Evolutionary conservation across 2,888 invertebrate genomes (phyloP), one percentile per base, ranked within the genome.

Genomic region (Neocrepidodera transversa): DNA sequence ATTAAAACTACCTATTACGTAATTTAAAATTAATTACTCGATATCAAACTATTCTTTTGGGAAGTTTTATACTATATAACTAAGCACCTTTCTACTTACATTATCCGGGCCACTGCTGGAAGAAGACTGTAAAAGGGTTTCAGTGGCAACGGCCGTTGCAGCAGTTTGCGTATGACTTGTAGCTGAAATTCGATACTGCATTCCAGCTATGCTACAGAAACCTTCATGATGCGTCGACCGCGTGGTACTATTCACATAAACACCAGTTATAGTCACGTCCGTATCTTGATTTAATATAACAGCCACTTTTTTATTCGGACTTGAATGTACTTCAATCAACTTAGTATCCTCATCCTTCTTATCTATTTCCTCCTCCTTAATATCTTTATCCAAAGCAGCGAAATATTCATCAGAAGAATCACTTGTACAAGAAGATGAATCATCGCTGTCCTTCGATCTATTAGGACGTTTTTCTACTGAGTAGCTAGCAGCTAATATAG

Each of bases 401-500:
- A 75, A 84, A 82, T 70, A 74, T 58, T 64, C 75, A 65, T 72
- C 78, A n/a, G 83, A 85, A 35, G 83, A 84, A 45, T 86, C 85
- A 54, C 80, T 79, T 11, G 84, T 84, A 47, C 74, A 73, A 17
- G 66, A 67, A 6, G 53, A 58, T 8, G 26, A 73, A 54, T 84
- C 84, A 68, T 83, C 83, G 60, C 84, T 84, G 70, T 84, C 85
- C 0, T 84, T 83, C 30, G 85, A 85, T 49, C 84, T 82, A 3
- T 70, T 59, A 1, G 70, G 56, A 23, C 81, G 78, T 74, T 88
- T 92, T 76, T 93, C 92, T 36, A 82, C 80, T 1, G 85, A 85
- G 72, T 94, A 94, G 66, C 92, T 93, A 14, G 94, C 94, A 0
- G 93, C 93, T 66, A 95, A 83, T 71, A 95, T 94, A 14, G 95